Evolutionary conservation across 1,140 invertebrate species (phyloP), one percentile per base, ranked within the genome.

Genomic region (Atta texana): DNA sequence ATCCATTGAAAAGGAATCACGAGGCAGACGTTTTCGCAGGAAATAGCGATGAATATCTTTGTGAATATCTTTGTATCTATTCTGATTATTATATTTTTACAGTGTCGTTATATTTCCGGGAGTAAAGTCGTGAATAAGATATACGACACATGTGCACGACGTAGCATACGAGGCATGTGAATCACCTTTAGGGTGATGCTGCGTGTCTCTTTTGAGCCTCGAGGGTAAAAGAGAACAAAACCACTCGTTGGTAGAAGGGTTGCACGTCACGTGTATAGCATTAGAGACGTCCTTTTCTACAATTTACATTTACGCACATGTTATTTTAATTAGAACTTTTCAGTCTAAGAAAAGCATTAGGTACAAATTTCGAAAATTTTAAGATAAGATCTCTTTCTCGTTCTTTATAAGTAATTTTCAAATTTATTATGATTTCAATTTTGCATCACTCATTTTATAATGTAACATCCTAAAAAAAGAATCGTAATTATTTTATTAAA

Each of bases 171-270:
- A 74, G 63, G 69, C 76, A 77, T 44, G 66, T 88, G 87, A 91
- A 88, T 91, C 90, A 91, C 87, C 78, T 87, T 88, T 66, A 55
- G 90, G 76, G 69, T 86, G 87, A 89, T 89, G 85, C 39, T 89
- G 88, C 57, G 63, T 69, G 51, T 86, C 87, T 59, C 34, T 72
- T 76, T 72, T 44, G 49, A 69, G 57, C 69, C 61, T n/a, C 18
- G 21, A 39, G 82, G 69, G 71, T 76, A 59, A 89, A 44, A 88
- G 76, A 59, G 49, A 81, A 86, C 74, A 51, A 78, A 86, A 80
- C 57, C 69, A 44, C 31, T 72, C 51, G 51, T 51, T 80, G 72
- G 24, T 55, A 21, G 86, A 89, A 74, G 87, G 84, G 84, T 89
- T 88, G 87, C 10, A 44, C 4, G 63, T 81, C 34, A 61, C 53